Conservation (phyloP, 1,140 invertebrate genomes). For the Hylaeus volcanicus region DNA sequence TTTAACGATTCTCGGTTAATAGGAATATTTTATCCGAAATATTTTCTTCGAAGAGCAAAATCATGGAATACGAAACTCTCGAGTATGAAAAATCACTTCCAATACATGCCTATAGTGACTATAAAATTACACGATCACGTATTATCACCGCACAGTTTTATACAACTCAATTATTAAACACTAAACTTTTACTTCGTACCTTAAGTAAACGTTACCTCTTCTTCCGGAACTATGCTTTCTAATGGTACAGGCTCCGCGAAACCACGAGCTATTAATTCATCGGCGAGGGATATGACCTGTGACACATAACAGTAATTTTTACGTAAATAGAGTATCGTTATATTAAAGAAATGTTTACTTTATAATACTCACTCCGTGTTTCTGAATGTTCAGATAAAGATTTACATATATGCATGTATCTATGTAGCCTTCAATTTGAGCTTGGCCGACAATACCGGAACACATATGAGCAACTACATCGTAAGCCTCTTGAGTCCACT, state of each 20-base stretch:
- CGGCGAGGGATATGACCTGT: constrained; percentile 76
- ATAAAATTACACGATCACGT: constrained; percentile 41
- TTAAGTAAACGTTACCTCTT: constrained; percentile 26
- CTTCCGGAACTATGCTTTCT: constrained; percentile 65
- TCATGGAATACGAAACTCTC: constrained; percentile 13
- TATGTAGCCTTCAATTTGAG: constrained; percentile 91
- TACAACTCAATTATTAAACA: constrained; percentile 21
- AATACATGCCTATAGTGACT: constrained; percentile 20
- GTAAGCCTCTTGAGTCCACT: constrained; percentile 89
- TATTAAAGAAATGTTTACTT: background rate
- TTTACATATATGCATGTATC: constrained; percentile 77
- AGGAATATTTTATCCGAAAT: background rate
- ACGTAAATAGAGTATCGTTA: background rate
- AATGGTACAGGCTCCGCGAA: constrained; percentile 67
- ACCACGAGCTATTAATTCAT: constrained; percentile 74
- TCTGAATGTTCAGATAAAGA: constrained; percentile 74
- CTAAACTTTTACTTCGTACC: constrained; percentile 24
- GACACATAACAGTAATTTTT: background rate
- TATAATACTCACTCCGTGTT: constrained; percentile 71
- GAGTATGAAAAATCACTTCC: constrained; percentile 10
- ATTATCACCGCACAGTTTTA: constrained; percentile 37
- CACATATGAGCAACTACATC: constrained; percentile 89
- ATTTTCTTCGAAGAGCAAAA: background rate
- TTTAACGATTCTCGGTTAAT: background rate
- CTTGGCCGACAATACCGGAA: constrained; percentile 90